Evolutionary conservation across 2,888 invertebrate genomes (phyloP), one percentile per base, ranked within the genome.

Genomic region (Calliopum simillimum): DNA sequence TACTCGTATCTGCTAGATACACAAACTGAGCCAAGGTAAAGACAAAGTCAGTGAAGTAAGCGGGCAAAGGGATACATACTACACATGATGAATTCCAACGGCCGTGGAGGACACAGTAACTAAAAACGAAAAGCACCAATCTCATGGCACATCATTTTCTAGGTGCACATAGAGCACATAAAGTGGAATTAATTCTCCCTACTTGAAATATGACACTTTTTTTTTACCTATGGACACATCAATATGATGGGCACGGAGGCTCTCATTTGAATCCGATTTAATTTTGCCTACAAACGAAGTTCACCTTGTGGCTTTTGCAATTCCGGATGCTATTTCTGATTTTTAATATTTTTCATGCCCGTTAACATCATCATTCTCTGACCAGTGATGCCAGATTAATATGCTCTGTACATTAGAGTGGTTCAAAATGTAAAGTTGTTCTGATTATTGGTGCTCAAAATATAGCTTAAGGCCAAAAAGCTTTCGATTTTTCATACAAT

Each of bases 131-230:
- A 33, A 33, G 2, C 33, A 33, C 0, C 33, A 33, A 33, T 8
- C 33, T 33, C 33, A 33, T 33, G 33, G 8, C 33, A 33, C 33
- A 33, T 8, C 46, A 47, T 11, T 47, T 12, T 46, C 6, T 46
- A 66, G 46, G 55, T 66, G 65, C 25, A 33, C 41, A 21, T 16
- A 23, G 51, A 64, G 43, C 51, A 51, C 64, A 49, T 64, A 64
- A 33, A 53, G 25, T 64, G 64, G 33, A 33, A 51, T 51, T 41
- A 51, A 64, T 64, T 51, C 41, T 21, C 33, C 41, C 49, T 19
- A 51, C 64, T 41, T 49, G 64, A 64, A 64, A 64, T 41, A 25
- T 33, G 64, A 64, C 53, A 51, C 64, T 51, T 51, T 63, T 64
- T 53, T 53, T 41, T 19, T 14, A 41, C 23, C 47, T 16, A 21